Conservation (phyloP, 2,797 vertebrate genomes). For the Melanotaenia nigrans region DNA sequence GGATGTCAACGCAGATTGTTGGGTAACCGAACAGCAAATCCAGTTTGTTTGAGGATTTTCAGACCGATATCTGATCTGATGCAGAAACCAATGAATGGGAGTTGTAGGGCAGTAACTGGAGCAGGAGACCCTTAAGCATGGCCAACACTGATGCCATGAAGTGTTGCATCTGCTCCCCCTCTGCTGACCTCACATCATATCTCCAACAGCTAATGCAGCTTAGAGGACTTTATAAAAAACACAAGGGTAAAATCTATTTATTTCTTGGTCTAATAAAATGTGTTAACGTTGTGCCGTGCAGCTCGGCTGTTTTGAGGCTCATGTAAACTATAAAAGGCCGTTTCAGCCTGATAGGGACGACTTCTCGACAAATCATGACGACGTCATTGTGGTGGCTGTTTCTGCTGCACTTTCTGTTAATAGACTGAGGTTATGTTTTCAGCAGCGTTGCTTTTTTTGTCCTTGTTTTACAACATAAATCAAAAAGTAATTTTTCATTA, state of each 20-base stretch:
- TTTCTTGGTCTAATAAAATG: not conserved
- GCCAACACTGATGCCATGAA: conserved; percentile 33
- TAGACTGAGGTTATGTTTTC: not conserved
- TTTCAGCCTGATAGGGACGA: not conserved
- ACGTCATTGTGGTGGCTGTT: not conserved
- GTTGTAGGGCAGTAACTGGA: conserved; percentile 25
- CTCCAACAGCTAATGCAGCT: conserved; percentile 9
- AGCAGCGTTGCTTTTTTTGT: no score
- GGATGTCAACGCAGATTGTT: conserved; percentile 14
- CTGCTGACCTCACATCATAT: conserved; percentile 43
- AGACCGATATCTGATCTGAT: conserved; percentile 1
- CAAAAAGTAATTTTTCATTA: no score
- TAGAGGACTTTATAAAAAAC: conserved; percentile 18
- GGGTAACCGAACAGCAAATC: conserved; percentile 35
- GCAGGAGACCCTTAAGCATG: conserved; percentile 23
- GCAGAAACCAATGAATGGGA: conserved; percentile 7
- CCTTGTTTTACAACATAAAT: no score
- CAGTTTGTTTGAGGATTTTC: conserved; percentile 41
- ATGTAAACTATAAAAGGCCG: not conserved
- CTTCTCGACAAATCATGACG: not conserved
- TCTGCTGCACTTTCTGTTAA: not conserved
- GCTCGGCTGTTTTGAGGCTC: not conserved
- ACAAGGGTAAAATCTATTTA: not conserved
- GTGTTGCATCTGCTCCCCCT: conserved; percentile 51
- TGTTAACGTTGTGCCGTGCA: not conserved